phyloP scores from a whole-genome alignment of 2,797 vertebrate species.

The Poecile montanus region DNA sequence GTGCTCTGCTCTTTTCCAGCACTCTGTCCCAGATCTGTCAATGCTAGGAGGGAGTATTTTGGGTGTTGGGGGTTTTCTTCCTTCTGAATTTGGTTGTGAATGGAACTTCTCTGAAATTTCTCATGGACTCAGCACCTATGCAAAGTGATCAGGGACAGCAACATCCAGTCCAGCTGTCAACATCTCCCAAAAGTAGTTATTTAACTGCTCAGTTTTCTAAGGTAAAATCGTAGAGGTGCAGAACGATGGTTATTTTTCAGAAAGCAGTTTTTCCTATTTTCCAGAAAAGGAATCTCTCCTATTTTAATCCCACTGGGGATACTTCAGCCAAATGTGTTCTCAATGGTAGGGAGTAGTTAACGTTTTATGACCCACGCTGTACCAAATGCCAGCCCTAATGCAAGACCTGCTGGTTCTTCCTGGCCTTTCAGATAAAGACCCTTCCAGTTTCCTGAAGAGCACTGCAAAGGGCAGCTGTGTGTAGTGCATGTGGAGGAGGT shows the following conservation, averaged over 20 bases:
- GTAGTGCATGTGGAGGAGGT: accelerated
- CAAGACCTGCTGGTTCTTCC: not conserved
- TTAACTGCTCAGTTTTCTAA: not conserved
- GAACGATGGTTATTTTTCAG: not conserved
- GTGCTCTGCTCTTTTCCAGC: not conserved
- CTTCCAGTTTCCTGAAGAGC: not conserved
- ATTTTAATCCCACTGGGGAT: not conserved
- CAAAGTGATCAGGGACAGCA: not conserved
- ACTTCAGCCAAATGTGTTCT: not conserved
- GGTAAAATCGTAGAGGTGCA: not conserved
- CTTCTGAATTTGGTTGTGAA: not conserved
- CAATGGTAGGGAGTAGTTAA: not conserved
- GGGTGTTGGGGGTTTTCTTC: accelerated
- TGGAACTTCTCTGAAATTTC: not conserved
- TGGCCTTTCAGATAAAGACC: not conserved
- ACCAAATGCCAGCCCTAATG: not conserved
- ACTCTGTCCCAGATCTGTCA: not conserved
- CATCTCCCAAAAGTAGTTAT: not conserved
- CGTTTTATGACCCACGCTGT: not conserved
- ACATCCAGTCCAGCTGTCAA: not conserved
- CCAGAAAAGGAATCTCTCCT: not conserved
- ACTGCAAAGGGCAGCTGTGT: accelerated
- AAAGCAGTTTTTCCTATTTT: not conserved
- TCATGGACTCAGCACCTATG: not conserved
- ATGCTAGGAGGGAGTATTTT: not conserved